Evolutionary conservation across 2,113 vertebrate species (phyloP).

Genomic region (Cercopithecus mona): DNA sequence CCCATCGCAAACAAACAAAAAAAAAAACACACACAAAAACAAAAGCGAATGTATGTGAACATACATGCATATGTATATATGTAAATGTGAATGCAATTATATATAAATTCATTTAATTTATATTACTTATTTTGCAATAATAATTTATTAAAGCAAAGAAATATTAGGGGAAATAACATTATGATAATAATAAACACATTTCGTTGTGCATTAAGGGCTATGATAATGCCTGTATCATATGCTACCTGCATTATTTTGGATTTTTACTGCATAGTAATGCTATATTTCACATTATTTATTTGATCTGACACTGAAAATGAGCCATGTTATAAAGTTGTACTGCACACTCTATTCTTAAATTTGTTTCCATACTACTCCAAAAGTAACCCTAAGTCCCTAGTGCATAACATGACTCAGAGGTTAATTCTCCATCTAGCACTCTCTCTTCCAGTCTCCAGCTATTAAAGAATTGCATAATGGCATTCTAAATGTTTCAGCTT

Average conservation of each 20-base stretch:
- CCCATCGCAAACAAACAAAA: no score
- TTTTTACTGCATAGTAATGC: neutral
- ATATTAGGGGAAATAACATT: neutral
- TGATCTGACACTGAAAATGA: conserved; percentile 28
- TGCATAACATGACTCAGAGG: conserved; percentile 6
- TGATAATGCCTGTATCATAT: neutral
- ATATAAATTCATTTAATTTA: neutral
- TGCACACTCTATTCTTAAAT: neutral
- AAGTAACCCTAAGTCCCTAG: neutral
- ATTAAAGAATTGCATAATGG: conserved; percentile 49
- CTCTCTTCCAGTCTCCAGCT: conserved; percentile 1
- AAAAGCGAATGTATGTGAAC: neutral
- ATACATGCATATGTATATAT: neutral
- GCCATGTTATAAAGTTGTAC: neutral
- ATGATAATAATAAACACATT: neutral
- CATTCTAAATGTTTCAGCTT: conserved; percentile 51
- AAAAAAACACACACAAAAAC: no score
- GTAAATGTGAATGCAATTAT: neutral
- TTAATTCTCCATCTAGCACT: conserved; percentile 46
- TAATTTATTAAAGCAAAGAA: conserved; percentile 1
- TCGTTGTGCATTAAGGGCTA: neutral
- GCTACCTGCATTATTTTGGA: neutral
- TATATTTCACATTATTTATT: neutral
- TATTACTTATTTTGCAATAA: neutral
- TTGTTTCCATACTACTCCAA: neutral